Percentiles rank a stretch among this genome's conserved stretches.
phyloP scores from a whole-genome alignment of 2,797 vertebrate genomes.

The Vultur gryphus region DNA sequence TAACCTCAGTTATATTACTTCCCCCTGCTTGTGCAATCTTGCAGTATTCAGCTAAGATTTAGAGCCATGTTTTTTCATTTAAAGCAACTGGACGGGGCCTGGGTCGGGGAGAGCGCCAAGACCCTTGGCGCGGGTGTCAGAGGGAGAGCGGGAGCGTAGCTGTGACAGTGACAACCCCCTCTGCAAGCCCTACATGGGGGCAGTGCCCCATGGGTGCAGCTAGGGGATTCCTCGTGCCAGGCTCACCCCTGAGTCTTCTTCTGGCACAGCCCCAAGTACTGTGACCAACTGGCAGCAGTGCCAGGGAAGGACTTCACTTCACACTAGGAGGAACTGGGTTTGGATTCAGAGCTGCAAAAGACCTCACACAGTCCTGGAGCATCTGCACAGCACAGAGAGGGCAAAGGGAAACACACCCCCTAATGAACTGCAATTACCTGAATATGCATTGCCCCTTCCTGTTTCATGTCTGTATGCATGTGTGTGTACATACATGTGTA shows the following conservation, averaged over 20 bases:
- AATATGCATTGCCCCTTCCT: not conserved
- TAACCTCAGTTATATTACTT: constrained; percentile 50
- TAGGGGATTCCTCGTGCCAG: not conserved
- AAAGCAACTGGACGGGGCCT: not conserved
- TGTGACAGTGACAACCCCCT: not conserved
- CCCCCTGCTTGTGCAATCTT: constrained; percentile 25
- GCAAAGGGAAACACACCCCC: not conserved
- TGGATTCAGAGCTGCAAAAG: not conserved
- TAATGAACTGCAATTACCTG: not conserved
- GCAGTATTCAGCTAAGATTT: not conserved
- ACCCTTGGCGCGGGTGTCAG: rapidly evolving
- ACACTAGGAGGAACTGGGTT: not conserved
- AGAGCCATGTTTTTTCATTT: not conserved
- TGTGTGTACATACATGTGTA: rapidly evolving
- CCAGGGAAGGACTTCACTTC: not conserved
- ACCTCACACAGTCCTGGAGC: not conserved
- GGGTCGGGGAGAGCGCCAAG: rapidly evolving
- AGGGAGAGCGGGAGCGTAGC: rapidly evolving
- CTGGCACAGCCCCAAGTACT: not conserved
- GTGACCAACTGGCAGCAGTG: not conserved
- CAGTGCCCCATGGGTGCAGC: not conserved
- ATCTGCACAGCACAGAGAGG: not conserved
- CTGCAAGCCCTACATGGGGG: rapidly evolving
- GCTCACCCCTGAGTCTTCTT: not conserved
- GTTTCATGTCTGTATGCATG: rapidly evolving